Evolutionary conservation across 2,113 vertebrate species (phyloP).

Genomic region (Rhegmatorhina hoffmannsi): DNA sequence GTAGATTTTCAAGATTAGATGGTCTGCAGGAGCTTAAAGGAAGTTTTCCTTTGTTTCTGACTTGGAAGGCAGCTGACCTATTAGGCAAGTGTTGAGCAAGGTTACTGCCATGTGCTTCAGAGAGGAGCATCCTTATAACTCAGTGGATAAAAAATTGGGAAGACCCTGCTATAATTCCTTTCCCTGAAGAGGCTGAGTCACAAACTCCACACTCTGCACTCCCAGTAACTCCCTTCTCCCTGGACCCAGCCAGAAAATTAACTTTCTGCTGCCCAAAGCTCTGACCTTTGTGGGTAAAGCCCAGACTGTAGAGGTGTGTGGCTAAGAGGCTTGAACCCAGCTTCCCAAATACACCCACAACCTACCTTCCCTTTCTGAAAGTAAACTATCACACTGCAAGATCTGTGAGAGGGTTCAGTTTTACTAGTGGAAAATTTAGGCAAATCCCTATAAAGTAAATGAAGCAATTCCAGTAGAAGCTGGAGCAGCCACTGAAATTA

Average conservation of each 20-base stretch:
- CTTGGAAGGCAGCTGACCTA: neutral
- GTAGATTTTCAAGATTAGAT: neutral
- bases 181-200: neutral
- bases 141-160: neutral
- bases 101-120: neutral
- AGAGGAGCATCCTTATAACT: neutral
- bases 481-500: neutral
- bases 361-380: neutral
- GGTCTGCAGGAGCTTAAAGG: neutral
- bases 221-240: neutral
- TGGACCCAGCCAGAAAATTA: neutral
- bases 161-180: neutral
- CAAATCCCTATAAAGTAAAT: neutral
- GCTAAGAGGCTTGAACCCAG: neutral
- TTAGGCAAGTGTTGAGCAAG: neutral
- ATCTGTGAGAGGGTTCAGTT: neutral
- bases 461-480: neutral
- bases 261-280: neutral
- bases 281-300: neutral
- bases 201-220: neutral
- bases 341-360: neutral
- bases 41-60: neutral
- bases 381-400: neutral
- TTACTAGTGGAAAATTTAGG: neutral
- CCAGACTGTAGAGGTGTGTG: neutral